Percentiles rank a stretch among this genome's conserved stretches.
Evolutionary conservation across 2,113 vertebrate genomes (phyloP).

Genomic region (Upupa epops): DNA sequence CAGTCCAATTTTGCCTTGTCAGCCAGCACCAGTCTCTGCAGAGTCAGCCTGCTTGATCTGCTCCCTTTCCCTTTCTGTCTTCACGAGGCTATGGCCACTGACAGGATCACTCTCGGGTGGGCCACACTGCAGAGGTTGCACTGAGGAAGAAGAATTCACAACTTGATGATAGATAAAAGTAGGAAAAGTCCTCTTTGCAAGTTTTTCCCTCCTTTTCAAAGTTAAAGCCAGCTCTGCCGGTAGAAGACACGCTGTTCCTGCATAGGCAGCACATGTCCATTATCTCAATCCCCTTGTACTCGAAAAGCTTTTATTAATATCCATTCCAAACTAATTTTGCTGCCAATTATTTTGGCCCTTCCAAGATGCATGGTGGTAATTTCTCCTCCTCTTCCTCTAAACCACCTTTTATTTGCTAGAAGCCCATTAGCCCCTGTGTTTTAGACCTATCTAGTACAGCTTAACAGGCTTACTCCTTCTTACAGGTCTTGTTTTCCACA

Average conservation of each 20-base stretch:
- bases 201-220: neutral
- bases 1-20: neutral
- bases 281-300: neutral
- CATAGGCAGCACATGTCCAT: neutral
- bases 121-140: neutral
- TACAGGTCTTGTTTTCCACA: neutral
- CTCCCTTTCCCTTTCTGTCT: neutral
- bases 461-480: neutral
- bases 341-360: constrained; percentile 17
- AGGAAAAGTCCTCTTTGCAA: neutral
- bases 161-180: neutral
- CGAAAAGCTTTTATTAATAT: neutral
- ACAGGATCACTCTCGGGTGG: neutral
- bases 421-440: neutral
- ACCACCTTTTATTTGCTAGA: neutral
- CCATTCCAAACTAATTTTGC: constrained; percentile 7
- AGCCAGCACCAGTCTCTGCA: neutral
- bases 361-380: neutral
- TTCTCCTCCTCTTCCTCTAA: neutral
- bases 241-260: neutral
- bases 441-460: neutral
- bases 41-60: rapidly evolving
- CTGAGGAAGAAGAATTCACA: neutral
- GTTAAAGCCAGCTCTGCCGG: neutral
- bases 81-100: neutral